phyloP scores from a whole-genome alignment of 1,140 invertebrate species.

The Ooceraea biroi region DNA sequence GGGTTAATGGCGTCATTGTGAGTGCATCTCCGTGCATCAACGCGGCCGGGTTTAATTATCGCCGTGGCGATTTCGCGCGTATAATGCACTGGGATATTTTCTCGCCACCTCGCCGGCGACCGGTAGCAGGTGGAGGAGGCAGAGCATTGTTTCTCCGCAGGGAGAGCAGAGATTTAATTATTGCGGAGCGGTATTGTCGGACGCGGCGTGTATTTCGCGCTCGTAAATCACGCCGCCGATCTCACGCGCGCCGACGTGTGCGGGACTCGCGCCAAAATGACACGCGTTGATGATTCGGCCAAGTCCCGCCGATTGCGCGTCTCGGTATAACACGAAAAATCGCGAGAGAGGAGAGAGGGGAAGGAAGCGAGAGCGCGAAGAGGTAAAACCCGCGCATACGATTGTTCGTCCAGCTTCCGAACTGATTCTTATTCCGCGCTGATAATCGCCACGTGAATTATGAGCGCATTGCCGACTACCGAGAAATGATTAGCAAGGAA shows the following conservation, averaged over 20 bases:
- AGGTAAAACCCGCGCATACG: not conserved
- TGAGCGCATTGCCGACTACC: not conserved
- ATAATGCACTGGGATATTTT: conserved; percentile 14
- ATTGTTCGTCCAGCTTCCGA: conserved; percentile 23
- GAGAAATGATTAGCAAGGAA: conserved; percentile 50
- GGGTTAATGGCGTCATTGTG: not conserved
- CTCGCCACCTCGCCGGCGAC: not conserved
- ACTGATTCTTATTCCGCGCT: not conserved
- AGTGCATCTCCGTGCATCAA: conserved; percentile 7
- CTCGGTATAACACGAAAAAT: not conserved
- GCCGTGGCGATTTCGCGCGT: conserved; percentile 20
- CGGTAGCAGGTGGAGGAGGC: not conserved
- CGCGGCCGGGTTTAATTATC: conserved; percentile 23
- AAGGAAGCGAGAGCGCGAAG: not conserved
- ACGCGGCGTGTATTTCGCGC: not conserved
- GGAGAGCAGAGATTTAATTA: conserved; percentile 55
- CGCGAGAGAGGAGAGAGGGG: not conserved
- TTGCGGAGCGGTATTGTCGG: conserved; percentile 40
- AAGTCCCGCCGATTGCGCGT: conserved; percentile 16
- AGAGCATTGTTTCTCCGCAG: conserved; percentile 18
- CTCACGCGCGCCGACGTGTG: not conserved
- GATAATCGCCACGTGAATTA: conserved; percentile 9
- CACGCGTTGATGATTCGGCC: conserved; percentile 42
- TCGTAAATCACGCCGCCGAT: conserved; percentile 30
- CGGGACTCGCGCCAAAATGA: conserved; percentile 42